Evolutionary conservation across 2,797 vertebrate species (phyloP), one percentile per base, ranked within the genome.

Genomic region (Sternarchorhynchus goeldii): DNA sequence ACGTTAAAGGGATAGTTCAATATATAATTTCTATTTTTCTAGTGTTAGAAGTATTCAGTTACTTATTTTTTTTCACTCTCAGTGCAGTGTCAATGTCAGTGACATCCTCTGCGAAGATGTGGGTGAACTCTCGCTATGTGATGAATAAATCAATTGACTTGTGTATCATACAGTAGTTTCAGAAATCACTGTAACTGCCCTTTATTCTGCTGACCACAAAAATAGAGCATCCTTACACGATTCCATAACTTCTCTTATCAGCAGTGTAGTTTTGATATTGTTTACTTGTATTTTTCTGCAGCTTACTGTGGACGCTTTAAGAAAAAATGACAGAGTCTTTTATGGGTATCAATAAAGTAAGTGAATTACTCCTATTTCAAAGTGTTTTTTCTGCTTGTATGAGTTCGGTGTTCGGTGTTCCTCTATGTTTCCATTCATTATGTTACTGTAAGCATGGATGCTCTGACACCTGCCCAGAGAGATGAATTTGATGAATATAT

Each of bases 1-100:
- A 73, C 58, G 56, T 78, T 70, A 76, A 83, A 80, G 79, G 73
- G 73, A 80, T 25, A 58, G 60, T 72, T 76, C 60, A 55, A 71
- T 67, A 71, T 66, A 69, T 75, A 75, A 66, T 68, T 74, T 73
- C 36, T n/a, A 6, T 20, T 64, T 45, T 58, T 45, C 21, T 6
- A 58, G 63, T 59, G 34, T 31, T 56, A 68, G 55, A 77, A 12
- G 16, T 56, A 63, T 71, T 36, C 55, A 39, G 36, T 29, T 36
- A 20, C 18, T 72, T 17, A 70, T 8, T 63, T 45, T 66, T 78
- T 66, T 21, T 3, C 20, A 16, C n/a, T 18, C 70, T 68, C 63
- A 55, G 57, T 73, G 55, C 70, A 50, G 70, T 25, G 39, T 67
- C 41, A 25, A 34, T 10, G 36, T 36, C 12, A 50, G 36, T 56